Base-by-base conservation (phyloP, 2,797 vertebrate genomes). In the Bufotes viridis region DNA sequence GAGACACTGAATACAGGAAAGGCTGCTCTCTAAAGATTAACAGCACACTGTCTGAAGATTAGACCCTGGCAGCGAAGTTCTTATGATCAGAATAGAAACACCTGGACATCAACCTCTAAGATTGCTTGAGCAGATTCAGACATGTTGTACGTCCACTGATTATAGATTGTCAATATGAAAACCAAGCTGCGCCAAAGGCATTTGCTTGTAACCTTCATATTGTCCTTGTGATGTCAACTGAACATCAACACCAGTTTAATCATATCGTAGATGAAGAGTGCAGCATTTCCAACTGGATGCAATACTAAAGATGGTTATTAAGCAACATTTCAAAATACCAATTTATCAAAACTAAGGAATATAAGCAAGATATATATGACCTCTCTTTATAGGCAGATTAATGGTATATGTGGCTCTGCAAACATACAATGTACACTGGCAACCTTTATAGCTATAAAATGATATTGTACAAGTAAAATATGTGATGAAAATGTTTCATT, bases 21-120 rank as follows among this genome's bases (percentile, higher is more conserved):
- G 67, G 82, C 82, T 88, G 87, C 76, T 81, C 82, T 84, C 76
- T 34, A 51, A 88, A 88, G 87, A 88, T 88, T 88, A 88, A 88
- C 67, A 81, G 82, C 58, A 81, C 58, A 85, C 82, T 84, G 87
- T 85, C 67, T 81, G 67, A 85, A 85, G 87, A 88, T 85, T 88
- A 88, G 58, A 74, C 55, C n/a, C 67, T 81, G 49, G 63, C 82
- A 67, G 65, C n/a, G 51, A 78, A 88, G 51, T 75, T 85, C 76
- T 60, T 63, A 84, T 42, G 75, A 88, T 88, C 78, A 85, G 67
- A 85, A 81, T 13, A 75, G 78, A 88, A 88, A 81, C 76, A 88
- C 87, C 81, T 79, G 82, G 78, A 81, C 78, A 88, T 74, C 82
- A 85, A 85, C 76, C 76, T 57, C 65, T 74, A 51, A 81, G 78